Conservation (phyloP, 2,113 vertebrate species). For the Uria aalge region DNA sequence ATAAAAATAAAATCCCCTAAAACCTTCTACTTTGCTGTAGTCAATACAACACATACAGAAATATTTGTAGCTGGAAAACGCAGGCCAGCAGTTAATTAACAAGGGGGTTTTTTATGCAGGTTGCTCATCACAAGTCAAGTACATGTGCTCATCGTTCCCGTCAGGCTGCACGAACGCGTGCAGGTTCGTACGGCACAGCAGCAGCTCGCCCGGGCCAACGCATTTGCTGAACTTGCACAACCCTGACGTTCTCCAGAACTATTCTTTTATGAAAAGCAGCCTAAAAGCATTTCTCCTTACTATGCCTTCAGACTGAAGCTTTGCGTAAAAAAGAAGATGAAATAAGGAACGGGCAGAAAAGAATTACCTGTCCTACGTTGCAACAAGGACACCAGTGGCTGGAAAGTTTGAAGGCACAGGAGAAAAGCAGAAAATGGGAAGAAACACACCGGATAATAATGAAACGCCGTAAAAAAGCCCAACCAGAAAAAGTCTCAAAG, state of each 20-base stretch:
- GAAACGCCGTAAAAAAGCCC: background rate
- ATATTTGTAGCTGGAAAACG: background rate
- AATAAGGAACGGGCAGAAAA: background rate
- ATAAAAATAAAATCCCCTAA: background rate
- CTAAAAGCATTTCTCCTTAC: background rate
- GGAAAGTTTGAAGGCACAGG: background rate
- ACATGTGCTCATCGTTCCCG: fast-evolving
- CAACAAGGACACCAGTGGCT: background rate
- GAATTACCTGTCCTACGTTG: background rate
- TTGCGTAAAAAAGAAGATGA: background rate
- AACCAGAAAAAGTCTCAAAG: background rate
- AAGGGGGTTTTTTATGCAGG: background rate
- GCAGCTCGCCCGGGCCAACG: background rate
- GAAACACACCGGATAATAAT: background rate
- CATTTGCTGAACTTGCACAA: background rate
- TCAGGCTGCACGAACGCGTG: fast-evolving
- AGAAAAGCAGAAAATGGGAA: background rate
- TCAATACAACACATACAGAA: background rate
- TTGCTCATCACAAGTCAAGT: background rate
- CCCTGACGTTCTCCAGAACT: background rate
- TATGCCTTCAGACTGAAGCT: background rate
- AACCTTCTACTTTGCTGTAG: background rate
- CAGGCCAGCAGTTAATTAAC: background rate
- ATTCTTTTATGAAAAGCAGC: background rate
- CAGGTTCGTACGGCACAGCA: background rate